phyloP scores from a whole-genome alignment of 1,140 invertebrate species.

The Leptinotarsa undecemlineata region DNA sequence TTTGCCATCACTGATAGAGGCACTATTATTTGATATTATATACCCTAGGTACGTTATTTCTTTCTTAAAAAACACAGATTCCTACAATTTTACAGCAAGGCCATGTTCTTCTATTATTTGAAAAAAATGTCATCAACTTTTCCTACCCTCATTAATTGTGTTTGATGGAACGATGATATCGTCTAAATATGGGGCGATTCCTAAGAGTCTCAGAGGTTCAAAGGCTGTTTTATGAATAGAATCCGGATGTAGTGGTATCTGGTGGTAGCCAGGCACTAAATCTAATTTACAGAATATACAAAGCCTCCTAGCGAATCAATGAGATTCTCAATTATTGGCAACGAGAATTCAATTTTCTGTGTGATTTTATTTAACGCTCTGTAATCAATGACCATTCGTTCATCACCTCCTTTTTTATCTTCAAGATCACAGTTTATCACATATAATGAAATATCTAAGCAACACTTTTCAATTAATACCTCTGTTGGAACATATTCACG shows the following conservation, averaged over 20 bases:
- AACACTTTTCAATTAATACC: too few relatives aligned
- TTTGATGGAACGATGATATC: constrained; percentile 54
- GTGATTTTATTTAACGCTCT: constrained; percentile 41
- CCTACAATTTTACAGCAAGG: too few relatives aligned
- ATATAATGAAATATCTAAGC: too few relatives aligned
- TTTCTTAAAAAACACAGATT: too few relatives aligned
- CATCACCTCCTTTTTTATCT: constrained; percentile 8
- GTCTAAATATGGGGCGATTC: constrained; percentile 47
- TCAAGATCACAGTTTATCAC: too few relatives aligned
- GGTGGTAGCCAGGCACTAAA: not conserved
- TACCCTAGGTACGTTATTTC: too few relatives aligned
- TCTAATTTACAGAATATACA: constrained; percentile 10
- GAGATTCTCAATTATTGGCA: constrained; percentile 27
- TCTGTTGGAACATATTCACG: too few relatives aligned
- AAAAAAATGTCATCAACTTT: constrained; percentile 34
- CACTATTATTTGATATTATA: too few relatives aligned
- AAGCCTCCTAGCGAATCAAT: constrained; percentile 13
- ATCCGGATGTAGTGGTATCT: constrained; percentile 11
- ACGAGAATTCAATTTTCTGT: constrained; percentile 30
- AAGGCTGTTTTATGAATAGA: not conserved
- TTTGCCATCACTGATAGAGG: too few relatives aligned
- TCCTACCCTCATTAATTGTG: too few relatives aligned
- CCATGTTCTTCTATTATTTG: not conserved
- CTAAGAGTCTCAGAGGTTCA: not conserved
- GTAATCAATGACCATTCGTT: constrained; percentile 37